Percentiles rank a stretch among this genome's conserved stretches.
These are phyloP conservation scores for Oophaga pumilio DNA, from an alignment of 2,113 vertebrate genomes.

Conservation along the genomic window DNA sequence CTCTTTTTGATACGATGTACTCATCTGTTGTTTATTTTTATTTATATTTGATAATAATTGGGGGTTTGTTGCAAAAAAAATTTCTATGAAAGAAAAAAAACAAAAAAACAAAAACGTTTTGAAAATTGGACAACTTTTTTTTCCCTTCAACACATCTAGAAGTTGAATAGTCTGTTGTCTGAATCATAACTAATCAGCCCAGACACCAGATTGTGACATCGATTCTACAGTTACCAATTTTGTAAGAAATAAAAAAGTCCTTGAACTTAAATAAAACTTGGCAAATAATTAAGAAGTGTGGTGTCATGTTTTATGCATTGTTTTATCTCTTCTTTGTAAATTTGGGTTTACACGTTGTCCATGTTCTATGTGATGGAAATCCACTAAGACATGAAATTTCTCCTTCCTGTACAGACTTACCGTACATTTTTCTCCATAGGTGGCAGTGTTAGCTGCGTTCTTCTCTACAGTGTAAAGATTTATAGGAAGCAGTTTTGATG, in stretches of 20 bases:
- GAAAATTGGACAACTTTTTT: conserved; percentile 56
- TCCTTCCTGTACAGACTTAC: too few species aligned
- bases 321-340: background rate
- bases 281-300: conserved; percentile 66
- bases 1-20: conserved; percentile 92
- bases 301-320: conserved; percentile 24
- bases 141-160: conserved; percentile 71
- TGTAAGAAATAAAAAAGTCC: conserved; percentile 90
- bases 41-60: conserved; percentile 93
- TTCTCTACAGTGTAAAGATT: too few species aligned
- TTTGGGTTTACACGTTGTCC: background rate
- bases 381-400: too few species aligned
- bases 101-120: conserved; percentile 70
- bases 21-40: conserved; percentile 91
- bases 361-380: too few species aligned
- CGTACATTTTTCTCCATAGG: too few species aligned
- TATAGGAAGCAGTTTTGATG: too few species aligned
- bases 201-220: conserved; percentile 93
- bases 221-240: conserved; percentile 96
- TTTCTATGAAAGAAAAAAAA: conserved; percentile 81
- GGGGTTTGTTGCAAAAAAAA: conserved; percentile 85
- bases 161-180: conserved; percentile 87
- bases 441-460: too few species aligned
- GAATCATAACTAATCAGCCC: conserved; percentile 82
- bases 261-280: conserved; percentile 90